A percentile compares a stretch with the other conserved stretches of the same genome.
phyloP scores from a whole-genome alignment of 2,888 invertebrate species.

The Hyposoter dolosus region DNA sequence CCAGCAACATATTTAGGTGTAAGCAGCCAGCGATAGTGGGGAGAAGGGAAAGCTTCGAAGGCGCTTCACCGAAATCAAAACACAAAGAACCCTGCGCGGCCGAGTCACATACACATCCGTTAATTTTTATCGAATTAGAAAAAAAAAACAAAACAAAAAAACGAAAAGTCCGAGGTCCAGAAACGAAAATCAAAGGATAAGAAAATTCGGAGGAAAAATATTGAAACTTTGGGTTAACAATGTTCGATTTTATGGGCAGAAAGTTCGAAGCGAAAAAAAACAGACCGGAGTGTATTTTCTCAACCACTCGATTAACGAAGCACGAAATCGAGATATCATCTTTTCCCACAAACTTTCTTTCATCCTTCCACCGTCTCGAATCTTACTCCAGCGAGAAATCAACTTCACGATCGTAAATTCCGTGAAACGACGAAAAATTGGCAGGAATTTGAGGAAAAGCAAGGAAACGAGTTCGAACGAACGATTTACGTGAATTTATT shows the following conservation, averaged over 20 bases:
- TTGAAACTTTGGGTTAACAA: not conserved
- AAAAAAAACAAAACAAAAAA: not conserved
- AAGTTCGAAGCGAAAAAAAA: not conserved
- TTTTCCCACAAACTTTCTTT: constrained; percentile 16
- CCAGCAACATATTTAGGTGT: constrained; percentile 14
- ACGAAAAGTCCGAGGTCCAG: not conserved
- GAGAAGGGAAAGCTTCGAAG: not conserved
- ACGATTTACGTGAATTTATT: not conserved
- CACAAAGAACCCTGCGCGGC: constrained; percentile 3
- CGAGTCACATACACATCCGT: constrained; percentile 1
- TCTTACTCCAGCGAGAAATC: not conserved
- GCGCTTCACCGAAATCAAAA: constrained; percentile 39
- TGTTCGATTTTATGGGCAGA: not conserved
- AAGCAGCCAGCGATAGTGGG: constrained; percentile 1
- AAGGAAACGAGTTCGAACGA: not conserved
- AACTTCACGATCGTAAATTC: not conserved
- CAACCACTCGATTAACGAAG: constrained; percentile 22
- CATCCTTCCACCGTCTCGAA: not conserved
- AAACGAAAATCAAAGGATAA: not conserved
- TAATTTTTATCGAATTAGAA: not conserved
- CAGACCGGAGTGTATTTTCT: not conserved
- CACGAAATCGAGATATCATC: constrained; percentile 26
- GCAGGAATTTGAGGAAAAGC: not conserved
- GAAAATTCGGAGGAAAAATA: not conserved
- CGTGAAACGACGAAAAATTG: not conserved